Evolutionary conservation across 2,797 vertebrate genomes (phyloP), one percentile per base, ranked within the genome.

Genomic region (Neoniphon sammara): DNA sequence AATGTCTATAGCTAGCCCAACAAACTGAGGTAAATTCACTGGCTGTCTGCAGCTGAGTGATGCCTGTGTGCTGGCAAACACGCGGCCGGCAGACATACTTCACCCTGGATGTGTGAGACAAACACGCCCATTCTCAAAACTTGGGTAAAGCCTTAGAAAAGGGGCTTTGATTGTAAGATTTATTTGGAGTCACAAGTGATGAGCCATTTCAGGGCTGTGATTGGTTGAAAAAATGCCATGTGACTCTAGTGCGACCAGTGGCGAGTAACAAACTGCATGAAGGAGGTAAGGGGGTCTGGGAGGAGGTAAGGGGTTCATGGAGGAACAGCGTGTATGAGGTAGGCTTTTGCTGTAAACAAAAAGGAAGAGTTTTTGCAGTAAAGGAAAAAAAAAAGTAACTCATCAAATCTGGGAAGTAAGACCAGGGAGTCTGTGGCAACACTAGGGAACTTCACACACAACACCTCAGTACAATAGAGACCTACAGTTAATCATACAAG

Each of bases 271-370:
- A 47, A 80, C 82, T 82, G 82, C 67, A 81, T 70, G 85, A 70
- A 86, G 80, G 80, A 85, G 87, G 80, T 80, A 83, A 72, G 78
- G 75, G 83, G 75, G 66, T 23, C 67, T 77, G 73, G 80, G 79
- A 88, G 82, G 86, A 91, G 86, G 87, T 88, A 82, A 82, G 70
- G 85, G 86, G 72, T 85, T 81, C 82, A 83, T 85, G 85, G 73
- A 85, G 84, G 64, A 92, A 87, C 72, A 92, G 94, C 91, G 86
- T 87, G 87, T 91, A 96, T 96, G 97, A 99, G 97, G 97, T 98
- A 98, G 97, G 94, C 88, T 93, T 96, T 95, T 97, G 95, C 96
- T 98, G 97, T 97, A 97, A 98, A 98, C 95, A 94, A 95, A 96
- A 91, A 88, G 84, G 74, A 72, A 87, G 84, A 85, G 25, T 76